Base-by-base conservation (phyloP, 1,140 invertebrate species). In the Drosophila elegans region DNA sequence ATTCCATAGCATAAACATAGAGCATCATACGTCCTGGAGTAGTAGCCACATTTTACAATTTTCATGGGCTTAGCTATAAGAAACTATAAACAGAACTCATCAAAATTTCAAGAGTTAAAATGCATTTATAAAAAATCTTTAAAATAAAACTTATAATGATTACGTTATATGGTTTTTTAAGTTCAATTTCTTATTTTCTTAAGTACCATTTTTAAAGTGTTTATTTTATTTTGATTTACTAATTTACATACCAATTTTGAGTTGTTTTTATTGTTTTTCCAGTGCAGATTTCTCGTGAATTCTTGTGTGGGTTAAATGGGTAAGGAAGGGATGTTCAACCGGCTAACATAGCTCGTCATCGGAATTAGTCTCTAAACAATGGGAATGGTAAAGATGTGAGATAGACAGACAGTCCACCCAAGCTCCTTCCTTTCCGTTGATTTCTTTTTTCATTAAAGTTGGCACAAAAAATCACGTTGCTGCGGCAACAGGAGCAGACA, bases 381-480 rank as follows among this genome's bases (percentile, higher is more conserved):
- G 27, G 55, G 10, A 42, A 25, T 25, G 60, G 38, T 25, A 60
- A 42, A 32, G 60, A 63, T 60, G 54, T 13, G 36, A 25, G 27
- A 25, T 36, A 39, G 57, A 38, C 29, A 52, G 45, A 27, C 29
- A 27, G 16, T 38, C 11, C 32, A 36, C 4, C 48, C 25, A 32
- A 21, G 1, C 16, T 12, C 10, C 21, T 27, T 11, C 13, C 3
- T 3, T 9, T 41, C 21, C 36, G 59, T 42, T 60, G 60, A 62
- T 60, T 62, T 60, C 60, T 44, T 69, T 84, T 83, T 83, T 83
- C 80, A 84, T 84, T 84, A 84, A 83, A 62, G 72, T 83, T 68
- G 60, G 72, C 80, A 83, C 67, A 67, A 76, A 10, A 84, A 84
- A 84, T 85, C 80, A 84, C 77, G 80, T 84, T 84, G 76, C 73